Conservation (phyloP, 2,888 invertebrate species). For the Cordilura impudica region DNA sequence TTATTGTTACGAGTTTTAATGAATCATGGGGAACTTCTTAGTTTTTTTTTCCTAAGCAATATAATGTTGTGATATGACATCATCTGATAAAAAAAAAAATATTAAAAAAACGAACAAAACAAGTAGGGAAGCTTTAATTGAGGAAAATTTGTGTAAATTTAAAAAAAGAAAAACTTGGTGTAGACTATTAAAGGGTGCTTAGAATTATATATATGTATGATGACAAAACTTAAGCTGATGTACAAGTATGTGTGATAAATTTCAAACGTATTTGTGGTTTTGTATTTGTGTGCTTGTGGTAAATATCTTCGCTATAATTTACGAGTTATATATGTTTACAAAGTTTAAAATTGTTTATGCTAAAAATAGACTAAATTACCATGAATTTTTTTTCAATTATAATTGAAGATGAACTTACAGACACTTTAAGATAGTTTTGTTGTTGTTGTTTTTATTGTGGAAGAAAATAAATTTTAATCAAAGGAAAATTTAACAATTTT, state of each 20-base stretch:
- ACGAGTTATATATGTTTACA: conserved; percentile 51
- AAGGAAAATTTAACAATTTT: no score
- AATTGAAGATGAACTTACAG: conserved; percentile 56
- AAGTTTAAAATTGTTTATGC: conserved; percentile 42
- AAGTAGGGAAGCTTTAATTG: conserved; percentile 53
- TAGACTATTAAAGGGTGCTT: conserved; percentile 45
- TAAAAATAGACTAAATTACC: conserved; percentile 57
- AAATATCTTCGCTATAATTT: conserved; percentile 52
- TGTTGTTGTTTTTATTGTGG: no score
- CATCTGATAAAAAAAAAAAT: conserved; percentile 30
- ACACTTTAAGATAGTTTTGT: conserved; percentile 18
- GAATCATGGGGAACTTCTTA: conserved; percentile 54
- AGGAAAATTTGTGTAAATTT: conserved; percentile 39
- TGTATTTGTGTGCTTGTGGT: conserved; percentile 21
- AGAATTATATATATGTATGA: neutral
- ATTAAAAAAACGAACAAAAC: neutral
- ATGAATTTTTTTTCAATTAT: conserved; percentile 28
- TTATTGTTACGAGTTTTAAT: conserved; percentile 50
- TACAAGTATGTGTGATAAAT: conserved; percentile 3
- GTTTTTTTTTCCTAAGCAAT: neutral
- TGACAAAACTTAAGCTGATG: neutral
- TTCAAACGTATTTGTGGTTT: conserved; percentile 21
- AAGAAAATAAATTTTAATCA: no score
- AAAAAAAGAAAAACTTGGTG: conserved; percentile 33
- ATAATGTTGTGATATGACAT: conserved; percentile 41